Evolutionary conservation across 2,797 vertebrate species (phyloP), one percentile per base, ranked within the genome.

Genomic region (Dromococcyx pavoninus): DNA sequence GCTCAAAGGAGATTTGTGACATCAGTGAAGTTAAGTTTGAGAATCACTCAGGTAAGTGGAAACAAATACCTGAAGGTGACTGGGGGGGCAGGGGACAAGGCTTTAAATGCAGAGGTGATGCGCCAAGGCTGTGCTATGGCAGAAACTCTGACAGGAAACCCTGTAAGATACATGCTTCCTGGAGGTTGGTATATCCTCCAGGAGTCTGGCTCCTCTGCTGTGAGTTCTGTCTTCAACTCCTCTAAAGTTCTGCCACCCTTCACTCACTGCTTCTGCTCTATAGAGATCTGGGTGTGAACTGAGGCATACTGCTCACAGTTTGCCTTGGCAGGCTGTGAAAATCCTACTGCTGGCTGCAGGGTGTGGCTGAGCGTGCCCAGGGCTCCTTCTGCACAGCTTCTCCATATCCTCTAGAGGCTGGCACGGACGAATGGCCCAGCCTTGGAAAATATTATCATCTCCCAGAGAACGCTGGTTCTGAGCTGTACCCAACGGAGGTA

Each of bases 271-370:
- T 82, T 62, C 43, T 69, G 62, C 86, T 72, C 70, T 32, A 48
- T 13, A 53, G 76, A 80, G 82, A 61, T 61, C 64, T 93, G 95
- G 71, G 77, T 81, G 62, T 56, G 70, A 74, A 78, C 51, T 3
- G 4, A 91, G 77, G 60, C 8, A 1, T 6, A 82, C 69, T 0
- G 10, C 67, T 95, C 75, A 32, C 33, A 60, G 89, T 92, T 96
- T 94, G 93, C 95, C 83, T 95, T 96, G 94, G 95, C 96, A 94
- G 53, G 50, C 86, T 61, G 51, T 19, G 54, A 89, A 91, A 11
- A 3, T 86, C 65, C 78, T 87, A 13, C 75, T 9, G 19, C 65
- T 33, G 76, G 48, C 79, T 76, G 13, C 67, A 89, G 89, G 95
- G 93, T 72, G 96, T 48, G 85, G 56, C 78, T 7, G 2, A 85